Evolutionary conservation across 2,113 vertebrate species (phyloP), one percentile per base, ranked within the genome.

Genomic region (Paedocypris sp.): DNA sequence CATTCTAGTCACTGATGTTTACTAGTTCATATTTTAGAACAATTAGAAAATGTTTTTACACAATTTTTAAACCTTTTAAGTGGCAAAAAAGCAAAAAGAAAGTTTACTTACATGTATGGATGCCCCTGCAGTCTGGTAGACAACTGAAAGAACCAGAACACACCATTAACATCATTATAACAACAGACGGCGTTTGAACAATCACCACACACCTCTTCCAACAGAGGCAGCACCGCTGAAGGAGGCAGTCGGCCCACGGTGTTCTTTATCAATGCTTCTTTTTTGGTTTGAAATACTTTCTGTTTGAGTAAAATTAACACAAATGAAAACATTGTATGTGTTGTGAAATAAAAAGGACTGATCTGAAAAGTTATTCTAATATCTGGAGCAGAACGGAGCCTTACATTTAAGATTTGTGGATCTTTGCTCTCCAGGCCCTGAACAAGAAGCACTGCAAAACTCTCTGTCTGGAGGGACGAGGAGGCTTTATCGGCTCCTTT

Each of bases 401-500:
- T 89, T 82, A 96, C 95, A 62, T 97, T 95, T 67, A 99, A 72
- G 73, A 98, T 94, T 64, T 72, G 79, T 5, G 76, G 3, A 6
- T 99, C 94, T 0, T 83, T 89, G 76, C 95, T 99, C 83, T 98
- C 94, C 79, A 99, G 81, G 12, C 92, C 95, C 62, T 99, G 95
- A 6, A 92, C 84, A 31, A 98, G 75, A 60, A 99, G 85, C 41
- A 99, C 88, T 0, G 92, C 89, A 15, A 87, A 96, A 68, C 89
- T 91, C 62, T 94, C 93, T 0, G 89, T 91, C 75, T 93, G 90
- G 12, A 88, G 66, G 2, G 89, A 88, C 48, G 88, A 77, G 4
- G 70, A 73, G 2, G 76, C 86, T 49, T 89, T 87, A 64, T 52
- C 67, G 42, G 74, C 85, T 1, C 81, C 80, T 69, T 86, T 87